Evolutionary conservation across 1,140 invertebrate genomes (phyloP), one percentile per base, ranked within the genome.

Genomic region (Pogonomyrmex barbatus): DNA sequence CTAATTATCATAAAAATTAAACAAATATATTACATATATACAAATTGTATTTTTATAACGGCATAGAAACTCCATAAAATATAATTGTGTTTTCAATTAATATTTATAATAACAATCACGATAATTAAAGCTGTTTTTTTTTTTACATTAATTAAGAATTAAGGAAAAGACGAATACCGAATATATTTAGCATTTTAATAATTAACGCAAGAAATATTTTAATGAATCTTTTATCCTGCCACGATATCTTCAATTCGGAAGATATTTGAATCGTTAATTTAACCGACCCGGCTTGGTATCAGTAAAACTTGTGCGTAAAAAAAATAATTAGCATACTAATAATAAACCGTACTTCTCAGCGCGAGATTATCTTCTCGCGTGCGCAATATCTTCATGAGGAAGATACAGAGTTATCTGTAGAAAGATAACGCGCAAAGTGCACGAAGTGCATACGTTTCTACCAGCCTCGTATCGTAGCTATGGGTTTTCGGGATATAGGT

Each of bases 201-300:
- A 54, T 10, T 17, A 71, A 73, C 12, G 1, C 4, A 45, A 75
- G 12, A 42, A 8, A 14, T 42, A 58, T 39, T 75, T 75, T 56
- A 75, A 42, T 33, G 0, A 56, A 73, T 54, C 9, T 56, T 73
- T 9, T 17, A 56, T 56, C 17, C 8, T 39, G 30, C 9, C 24
- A 75, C 2, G 45, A 58, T 58, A 30, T 58, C n/a, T 73, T 56
- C 3, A 56, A 52, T 75, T 75, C 12, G n/a, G 12, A 58, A 75
- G n/a, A 14, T 36, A 60, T 45, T 30, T 14, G 12, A 73, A 50
- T 24, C 24, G 58, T 75, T 73, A 54, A 39, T 54, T 56, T 56
- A 9, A 14, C 56, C 42, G 10, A 2, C 2, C 30, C 10, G 36
- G 9, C 8, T 17, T 36, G 50, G 2, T 56, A 30, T 56, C 10